Evolutionary conservation across 1,140 invertebrate genomes (phyloP).

Genomic region (Drosophila lowei): DNA sequence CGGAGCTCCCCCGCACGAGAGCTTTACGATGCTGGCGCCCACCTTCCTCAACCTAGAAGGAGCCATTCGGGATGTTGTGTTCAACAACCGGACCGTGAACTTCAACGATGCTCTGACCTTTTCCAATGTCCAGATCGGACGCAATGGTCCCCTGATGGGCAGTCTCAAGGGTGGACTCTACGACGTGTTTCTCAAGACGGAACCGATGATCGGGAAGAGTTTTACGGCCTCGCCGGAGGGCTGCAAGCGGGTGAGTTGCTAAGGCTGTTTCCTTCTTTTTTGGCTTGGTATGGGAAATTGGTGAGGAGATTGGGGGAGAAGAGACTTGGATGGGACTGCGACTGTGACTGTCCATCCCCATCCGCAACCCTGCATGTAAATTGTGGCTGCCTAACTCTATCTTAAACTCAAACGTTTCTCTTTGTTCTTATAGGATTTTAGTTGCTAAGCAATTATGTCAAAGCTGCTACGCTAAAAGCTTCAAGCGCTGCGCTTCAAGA

Average conservation of each 20-base stretch:
- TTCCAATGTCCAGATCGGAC: conserved; percentile 89
- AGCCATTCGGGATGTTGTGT: conserved; percentile 91
- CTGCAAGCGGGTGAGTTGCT: conserved; percentile 83
- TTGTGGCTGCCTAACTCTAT: conserved; percentile 61
- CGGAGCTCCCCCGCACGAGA: conserved; percentile 74
- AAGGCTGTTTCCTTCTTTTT: background rate
- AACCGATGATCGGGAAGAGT: conserved; percentile 82
- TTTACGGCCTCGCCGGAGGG: conserved; percentile 83
- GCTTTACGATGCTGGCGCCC: conserved; percentile 68
- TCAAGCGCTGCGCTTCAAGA: conserved; percentile 72
- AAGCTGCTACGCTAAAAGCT: conserved; percentile 69
- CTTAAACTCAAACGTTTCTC: conserved; percentile 60
- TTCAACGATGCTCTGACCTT: conserved; percentile 88
- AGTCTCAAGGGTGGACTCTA: conserved; percentile 77
- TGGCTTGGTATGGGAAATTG: conserved; percentile 10
- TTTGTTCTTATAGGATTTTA: conserved; percentile 83
- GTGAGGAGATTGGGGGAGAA: background rate
- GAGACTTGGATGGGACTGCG: conserved; percentile 11
- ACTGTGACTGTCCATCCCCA: no score
- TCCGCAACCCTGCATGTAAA: conserved; percentile 36
- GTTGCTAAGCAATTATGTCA: conserved; percentile 81
- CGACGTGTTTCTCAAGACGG: conserved; percentile 82
- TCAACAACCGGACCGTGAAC: conserved; percentile 88
- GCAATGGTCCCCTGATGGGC: conserved; percentile 86
- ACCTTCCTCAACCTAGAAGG: conserved; percentile 87